Percentiles rank a stretch among this genome's conserved stretches.
Conservation (phyloP, 2,797 vertebrate genomes). For the Kryptolebias ocellatus region DNA sequence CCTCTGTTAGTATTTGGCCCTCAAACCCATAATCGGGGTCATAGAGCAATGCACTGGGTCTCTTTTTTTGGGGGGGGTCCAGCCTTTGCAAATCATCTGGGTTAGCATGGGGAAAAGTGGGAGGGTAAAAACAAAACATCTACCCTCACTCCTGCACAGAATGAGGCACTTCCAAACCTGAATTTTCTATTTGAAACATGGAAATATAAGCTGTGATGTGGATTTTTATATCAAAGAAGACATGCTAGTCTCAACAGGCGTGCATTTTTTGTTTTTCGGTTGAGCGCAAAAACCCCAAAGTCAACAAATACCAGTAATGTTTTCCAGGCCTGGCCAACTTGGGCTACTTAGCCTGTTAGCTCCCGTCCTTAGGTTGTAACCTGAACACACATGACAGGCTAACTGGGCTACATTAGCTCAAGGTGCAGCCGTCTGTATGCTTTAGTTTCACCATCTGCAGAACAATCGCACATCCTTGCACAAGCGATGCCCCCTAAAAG, state of each 20-base stretch:
- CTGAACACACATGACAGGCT: constrained; percentile 74
- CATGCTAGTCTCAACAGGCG: too few species aligned
- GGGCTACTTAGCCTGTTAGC: constrained; percentile 76
- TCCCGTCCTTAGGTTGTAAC: constrained; percentile 55
- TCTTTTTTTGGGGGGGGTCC: constrained; percentile 18
- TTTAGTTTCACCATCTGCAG: constrained; percentile 1
- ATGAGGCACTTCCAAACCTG: constrained; percentile 4
- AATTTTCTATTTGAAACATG: too few species aligned
- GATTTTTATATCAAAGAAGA: too few species aligned
- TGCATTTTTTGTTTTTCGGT: too few species aligned
- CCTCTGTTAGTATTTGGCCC: constrained; percentile 56
- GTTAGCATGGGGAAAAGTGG: constrained; percentile 3
- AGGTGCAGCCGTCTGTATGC: constrained; percentile 38
- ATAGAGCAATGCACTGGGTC: constrained; percentile 36
- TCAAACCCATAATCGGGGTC: constrained; percentile 55
- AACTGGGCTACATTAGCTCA: constrained; percentile 74
- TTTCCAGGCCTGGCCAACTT: constrained; percentile 74
- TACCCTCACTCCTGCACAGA: not conserved
- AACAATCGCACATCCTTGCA: constrained; percentile 11
- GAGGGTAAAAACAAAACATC: not conserved
- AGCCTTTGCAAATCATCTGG: constrained; percentile 28
- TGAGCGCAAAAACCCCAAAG: not conserved
- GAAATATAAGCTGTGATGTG: not conserved
- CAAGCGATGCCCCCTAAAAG: not conserved
- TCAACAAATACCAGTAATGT: constrained; percentile 66